Evolutionary conservation across 2,888 invertebrate genomes (phyloP).

Genomic region (Syrista parreyssii): DNA sequence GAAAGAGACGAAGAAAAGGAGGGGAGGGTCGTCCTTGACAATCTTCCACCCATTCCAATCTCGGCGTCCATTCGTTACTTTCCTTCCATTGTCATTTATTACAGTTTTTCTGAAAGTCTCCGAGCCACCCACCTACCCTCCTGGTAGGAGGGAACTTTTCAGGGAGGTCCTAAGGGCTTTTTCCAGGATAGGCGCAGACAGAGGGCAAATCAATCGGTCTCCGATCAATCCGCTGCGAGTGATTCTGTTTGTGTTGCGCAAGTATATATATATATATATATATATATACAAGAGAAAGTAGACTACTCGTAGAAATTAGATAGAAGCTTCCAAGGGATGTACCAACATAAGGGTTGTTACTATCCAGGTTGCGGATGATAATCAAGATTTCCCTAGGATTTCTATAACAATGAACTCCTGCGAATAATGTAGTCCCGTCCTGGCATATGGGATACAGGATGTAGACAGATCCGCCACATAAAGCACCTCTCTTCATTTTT

Average conservation of each 20-base stretch:
- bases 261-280: neutral
- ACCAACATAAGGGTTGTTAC: neutral
- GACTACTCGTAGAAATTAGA: neutral
- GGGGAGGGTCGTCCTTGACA: slow-evolving; percentile 4
- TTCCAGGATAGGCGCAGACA: slow-evolving; percentile 11
- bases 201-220: slow-evolving; percentile 18
- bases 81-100: slow-evolving; percentile 20
- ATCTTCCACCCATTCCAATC: slow-evolving; percentile 16
- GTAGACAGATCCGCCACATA: neutral
- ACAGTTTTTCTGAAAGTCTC: slow-evolving; percentile 8
- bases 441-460: neutral
- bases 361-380: neutral
- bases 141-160: neutral
- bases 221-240: slow-evolving; percentile 17
- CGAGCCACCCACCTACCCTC: slow-evolving; percentile 1
- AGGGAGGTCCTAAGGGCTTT: neutral
- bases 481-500: slow-evolving; percentile 39
- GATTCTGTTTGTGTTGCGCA: slow-evolving; percentile 9
- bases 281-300: neutral
- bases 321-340: neutral
- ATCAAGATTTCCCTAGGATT: neutral
- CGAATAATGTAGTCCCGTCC: neutral
- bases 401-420: neutral
- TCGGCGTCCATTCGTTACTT: slow-evolving; percentile 17
- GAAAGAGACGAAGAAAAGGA: neutral